A percentile compares a stretch with the other conserved stretches of the same genome.
Evolutionary conservation across 1,140 invertebrate genomes (phyloP).

Genomic region (Cryptotermes secundus): DNA sequence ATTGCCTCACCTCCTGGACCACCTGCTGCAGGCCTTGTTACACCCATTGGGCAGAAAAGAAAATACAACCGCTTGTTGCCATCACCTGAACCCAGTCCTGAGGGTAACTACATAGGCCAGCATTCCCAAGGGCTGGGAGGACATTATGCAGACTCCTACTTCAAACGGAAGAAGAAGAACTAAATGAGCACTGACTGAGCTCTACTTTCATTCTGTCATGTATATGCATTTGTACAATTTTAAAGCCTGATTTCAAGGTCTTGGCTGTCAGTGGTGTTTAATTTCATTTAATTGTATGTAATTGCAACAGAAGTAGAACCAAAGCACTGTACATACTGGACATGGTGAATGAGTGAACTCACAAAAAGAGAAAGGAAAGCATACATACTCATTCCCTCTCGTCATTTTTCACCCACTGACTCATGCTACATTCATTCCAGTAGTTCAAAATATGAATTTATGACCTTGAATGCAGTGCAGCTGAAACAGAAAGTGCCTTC

Average conservation of each 20-base stretch:
- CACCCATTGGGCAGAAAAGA: slow-evolving; percentile 53
- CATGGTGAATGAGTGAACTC: background rate
- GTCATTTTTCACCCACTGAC: background rate
- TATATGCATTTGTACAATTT: background rate
- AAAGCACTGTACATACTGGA: background rate
- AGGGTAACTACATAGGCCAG: slow-evolving; percentile 56
- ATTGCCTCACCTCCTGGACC: slow-evolving; percentile 32
- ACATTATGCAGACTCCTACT: slow-evolving; percentile 59
- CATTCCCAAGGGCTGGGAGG: slow-evolving; percentile 59
- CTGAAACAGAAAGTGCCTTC: slow-evolving; percentile 27
- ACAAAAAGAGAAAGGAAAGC: background rate
- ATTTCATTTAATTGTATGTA: background rate
- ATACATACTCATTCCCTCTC: background rate
- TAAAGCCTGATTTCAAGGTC: background rate
- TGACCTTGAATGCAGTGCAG: slow-evolving; percentile 6
- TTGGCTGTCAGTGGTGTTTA: background rate
- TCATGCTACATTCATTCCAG: background rate
- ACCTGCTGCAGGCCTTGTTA: slow-evolving; percentile 37
- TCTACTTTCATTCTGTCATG: background rate
- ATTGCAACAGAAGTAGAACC: background rate
- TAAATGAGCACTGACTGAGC: slow-evolving; percentile 34
- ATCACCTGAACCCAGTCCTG: slow-evolving; percentile 54
- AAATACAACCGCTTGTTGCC: slow-evolving; percentile 52
- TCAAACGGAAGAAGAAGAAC: slow-evolving; percentile 51
- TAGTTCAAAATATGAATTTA: slow-evolving; percentile 6